Percentiles rank a stretch among this genome's conserved stretches.
Conservation (phyloP, 2,113 vertebrate genomes). For the Turnix velox region DNA sequence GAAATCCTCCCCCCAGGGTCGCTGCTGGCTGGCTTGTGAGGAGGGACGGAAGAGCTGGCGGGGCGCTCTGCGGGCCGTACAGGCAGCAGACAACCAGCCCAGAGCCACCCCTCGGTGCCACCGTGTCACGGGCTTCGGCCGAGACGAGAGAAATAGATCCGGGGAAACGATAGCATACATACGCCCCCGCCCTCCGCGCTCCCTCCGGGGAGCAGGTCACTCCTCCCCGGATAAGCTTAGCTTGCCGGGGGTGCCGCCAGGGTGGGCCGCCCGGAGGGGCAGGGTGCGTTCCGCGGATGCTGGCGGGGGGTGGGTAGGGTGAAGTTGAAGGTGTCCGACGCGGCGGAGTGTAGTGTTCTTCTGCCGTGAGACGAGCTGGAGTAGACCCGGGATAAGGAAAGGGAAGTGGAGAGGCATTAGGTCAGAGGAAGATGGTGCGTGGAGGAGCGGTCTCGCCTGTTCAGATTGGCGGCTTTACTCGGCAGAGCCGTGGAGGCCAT, state of each 20-base stretch:
- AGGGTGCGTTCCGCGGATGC: not conserved
- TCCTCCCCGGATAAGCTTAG: no score
- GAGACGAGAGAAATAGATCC: not conserved
- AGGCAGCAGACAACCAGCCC: accelerated
- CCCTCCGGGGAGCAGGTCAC: not conserved
- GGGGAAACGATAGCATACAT: not conserved
- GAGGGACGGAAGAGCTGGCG: not conserved
- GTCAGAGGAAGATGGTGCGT: not conserved
- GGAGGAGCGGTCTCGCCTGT: not conserved
- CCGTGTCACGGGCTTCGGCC: not conserved
- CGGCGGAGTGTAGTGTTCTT: not conserved
- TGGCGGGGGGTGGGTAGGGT: not conserved
- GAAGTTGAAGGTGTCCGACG: not conserved
- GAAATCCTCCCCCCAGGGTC: not conserved
- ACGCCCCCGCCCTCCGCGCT: not conserved
- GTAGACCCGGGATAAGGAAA: not conserved
- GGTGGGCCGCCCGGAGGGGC: not conserved
- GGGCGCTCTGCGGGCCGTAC: not conserved
- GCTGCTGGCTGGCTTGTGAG: slow-evolving; percentile 9
- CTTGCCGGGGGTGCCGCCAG: not conserved
- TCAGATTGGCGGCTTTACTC: not conserved
- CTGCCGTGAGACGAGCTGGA: not conserved
- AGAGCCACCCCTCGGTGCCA: not conserved
- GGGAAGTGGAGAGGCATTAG: not conserved
- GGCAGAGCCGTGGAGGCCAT: slow-evolving; percentile 51